A percentile compares a stretch with the other conserved stretches of the same genome.
phyloP scores from a whole-genome alignment of 2,113 vertebrate genomes.

The Clupea harengus region DNA sequence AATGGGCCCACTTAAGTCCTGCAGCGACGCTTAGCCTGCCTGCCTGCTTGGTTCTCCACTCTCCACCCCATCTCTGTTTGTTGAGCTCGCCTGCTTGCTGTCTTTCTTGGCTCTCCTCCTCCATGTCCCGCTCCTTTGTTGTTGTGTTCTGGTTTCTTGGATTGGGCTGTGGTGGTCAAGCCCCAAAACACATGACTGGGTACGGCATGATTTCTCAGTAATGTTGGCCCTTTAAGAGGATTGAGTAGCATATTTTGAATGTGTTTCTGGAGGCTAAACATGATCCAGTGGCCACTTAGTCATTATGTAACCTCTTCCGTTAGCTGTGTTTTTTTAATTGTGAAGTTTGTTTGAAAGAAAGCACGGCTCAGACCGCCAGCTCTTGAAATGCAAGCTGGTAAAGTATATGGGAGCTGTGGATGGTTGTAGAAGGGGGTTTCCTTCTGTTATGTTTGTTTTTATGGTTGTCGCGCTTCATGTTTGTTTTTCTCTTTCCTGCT shows the following conservation, averaged over 20 bases:
- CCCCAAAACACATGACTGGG: neutral
- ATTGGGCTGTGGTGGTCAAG: neutral
- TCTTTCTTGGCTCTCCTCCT: conserved; percentile 36
- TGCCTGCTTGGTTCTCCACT: conserved; percentile 55
- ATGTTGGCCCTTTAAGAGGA: neutral
- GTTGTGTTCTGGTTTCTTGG: neutral
- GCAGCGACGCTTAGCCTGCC: conserved; percentile 44
- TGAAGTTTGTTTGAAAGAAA: neutral
- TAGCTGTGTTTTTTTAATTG: neutral
- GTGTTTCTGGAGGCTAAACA: neutral
- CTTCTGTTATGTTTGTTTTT: too few relatives aligned
- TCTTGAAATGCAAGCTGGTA: too few relatives aligned
- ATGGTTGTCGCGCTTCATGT: too few relatives aligned
- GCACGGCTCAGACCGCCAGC: too few relatives aligned
- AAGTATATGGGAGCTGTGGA: too few relatives aligned
- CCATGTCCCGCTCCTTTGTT: conserved; percentile 46
- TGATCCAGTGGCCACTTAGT: neutral
- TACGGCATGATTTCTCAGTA: neutral
- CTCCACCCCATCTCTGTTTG: neutral
- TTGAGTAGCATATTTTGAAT: neutral
- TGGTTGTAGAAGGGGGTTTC: too few relatives aligned
- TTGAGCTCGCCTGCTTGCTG: conserved; percentile 37
- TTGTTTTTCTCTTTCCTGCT: too few relatives aligned
- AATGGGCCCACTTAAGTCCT: conserved; percentile 62
- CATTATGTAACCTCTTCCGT: neutral